Percentiles rank a stretch among this genome's conserved stretches.
These are phyloP conservation scores for Tachycineta bicolor DNA, from an alignment of 2,113 vertebrate genomes.

Conservation along the genomic window DNA sequence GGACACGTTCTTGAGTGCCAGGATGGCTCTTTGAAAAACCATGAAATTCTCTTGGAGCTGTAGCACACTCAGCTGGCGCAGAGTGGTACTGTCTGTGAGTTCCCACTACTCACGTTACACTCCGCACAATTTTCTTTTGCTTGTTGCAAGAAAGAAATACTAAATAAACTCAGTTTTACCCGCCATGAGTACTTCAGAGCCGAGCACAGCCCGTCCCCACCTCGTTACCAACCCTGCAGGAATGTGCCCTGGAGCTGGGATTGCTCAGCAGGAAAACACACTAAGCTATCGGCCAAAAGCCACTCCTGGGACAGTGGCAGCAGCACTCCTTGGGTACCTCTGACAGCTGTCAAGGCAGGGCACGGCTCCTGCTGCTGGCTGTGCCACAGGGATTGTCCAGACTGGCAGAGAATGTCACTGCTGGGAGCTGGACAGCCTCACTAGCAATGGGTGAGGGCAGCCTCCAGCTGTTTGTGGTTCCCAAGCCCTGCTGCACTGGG, in stretches of 20 bases:
- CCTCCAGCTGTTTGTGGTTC: not conserved
- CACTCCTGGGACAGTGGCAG: not conserved
- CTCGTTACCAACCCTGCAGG: not conserved
- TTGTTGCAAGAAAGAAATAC: not conserved
- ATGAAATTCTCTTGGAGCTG: fast-evolving
- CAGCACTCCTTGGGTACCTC: not conserved
- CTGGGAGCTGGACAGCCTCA: not conserved
- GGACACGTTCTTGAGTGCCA: not conserved
- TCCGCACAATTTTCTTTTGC: not conserved
- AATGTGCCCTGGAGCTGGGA: not conserved
- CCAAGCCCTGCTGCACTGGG: not conserved
- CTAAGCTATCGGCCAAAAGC: fast-evolving
- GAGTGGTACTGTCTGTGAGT: not conserved
- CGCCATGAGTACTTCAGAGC: not conserved
- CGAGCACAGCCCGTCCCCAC: not conserved
- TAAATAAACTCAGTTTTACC: not conserved
- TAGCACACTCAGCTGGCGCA: not conserved
- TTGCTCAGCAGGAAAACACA: not conserved
- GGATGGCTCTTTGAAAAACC: not conserved
- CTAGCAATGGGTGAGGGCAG: not conserved
- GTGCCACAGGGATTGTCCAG: not conserved
- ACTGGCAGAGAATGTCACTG: not conserved
- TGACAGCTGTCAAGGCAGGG: not conserved
- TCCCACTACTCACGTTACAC: not conserved
- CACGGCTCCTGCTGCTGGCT: not conserved